These are phyloP conservation scores for Pteria penguin DNA, from an alignment of 2,888 invertebrate genomes.

Conservation along the genomic window DNA sequence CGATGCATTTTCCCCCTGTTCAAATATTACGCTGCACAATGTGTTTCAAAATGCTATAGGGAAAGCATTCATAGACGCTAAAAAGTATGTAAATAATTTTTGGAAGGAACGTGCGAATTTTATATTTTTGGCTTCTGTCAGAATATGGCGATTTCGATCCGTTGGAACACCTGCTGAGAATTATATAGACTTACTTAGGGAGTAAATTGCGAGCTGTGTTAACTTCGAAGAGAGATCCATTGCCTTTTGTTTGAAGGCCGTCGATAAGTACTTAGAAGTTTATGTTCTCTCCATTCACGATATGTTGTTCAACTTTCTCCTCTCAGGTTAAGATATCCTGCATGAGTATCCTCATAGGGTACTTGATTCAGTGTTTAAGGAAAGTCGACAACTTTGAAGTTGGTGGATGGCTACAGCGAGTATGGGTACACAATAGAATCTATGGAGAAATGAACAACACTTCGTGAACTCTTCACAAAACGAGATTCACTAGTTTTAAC, in stretches of 20 bases:
- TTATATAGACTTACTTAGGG: slow-evolving; percentile 17
- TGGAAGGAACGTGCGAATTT: slow-evolving; percentile 2
- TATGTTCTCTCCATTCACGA: slow-evolving; percentile 4
- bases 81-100: slow-evolving; percentile 9
- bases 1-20: not conserved
- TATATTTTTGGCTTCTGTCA: not conserved
- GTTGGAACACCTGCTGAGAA: slow-evolving; percentile 23
- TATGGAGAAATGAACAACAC: slow-evolving; percentile 22
- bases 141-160: slow-evolving; percentile 4
- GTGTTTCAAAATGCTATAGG: not conserved
- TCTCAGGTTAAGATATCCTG: not conserved
- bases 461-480: slow-evolving; percentile 9
- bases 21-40: not conserved
- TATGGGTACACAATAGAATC: slow-evolving; percentile 17
- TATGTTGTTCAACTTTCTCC: slow-evolving; percentile 9
- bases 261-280: slow-evolving; percentile 15
- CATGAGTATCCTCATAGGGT: not conserved
- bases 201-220: not conserved
- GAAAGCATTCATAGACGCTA: not conserved
- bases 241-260: slow-evolving; percentile 11
- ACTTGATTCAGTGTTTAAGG: slow-evolving; percentile 6
- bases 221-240: not conserved
- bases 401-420: slow-evolving; percentile 23
- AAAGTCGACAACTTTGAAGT: slow-evolving; percentile 25
- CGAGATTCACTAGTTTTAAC: no score